Base-by-base conservation (phyloP, 2,113 vertebrate genomes). In the Etia nguti region DNA sequence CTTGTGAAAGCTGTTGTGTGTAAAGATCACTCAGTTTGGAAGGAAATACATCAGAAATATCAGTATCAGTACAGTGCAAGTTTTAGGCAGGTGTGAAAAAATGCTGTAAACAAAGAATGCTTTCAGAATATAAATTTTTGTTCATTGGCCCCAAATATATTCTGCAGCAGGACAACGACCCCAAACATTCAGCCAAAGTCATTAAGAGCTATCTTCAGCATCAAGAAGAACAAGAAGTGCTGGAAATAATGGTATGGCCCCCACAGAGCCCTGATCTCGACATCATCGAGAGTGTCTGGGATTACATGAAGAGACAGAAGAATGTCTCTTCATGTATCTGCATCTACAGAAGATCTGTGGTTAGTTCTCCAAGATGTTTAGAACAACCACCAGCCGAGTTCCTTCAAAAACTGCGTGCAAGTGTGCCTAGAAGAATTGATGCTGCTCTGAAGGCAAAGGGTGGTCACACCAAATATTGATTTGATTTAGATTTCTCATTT, bases 191-290 rank as follows among this genome's bases (percentile, higher is more conserved):
- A 65, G 60, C 60, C 0, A 65, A 38, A 65, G 60, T 65, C 31
- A n/a, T 38, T 65, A 65, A 65, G 31, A 65, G 12, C 0, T 0
- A 65, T 12, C 60, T 65, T 65, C 60, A 65, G 60, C 18, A 0
- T 65, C 18, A 65, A 65, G 60, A 65, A n/a, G 60, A 65, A 38
- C 31, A 65, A 38, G 60, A 38, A n/a, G 10, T 65, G 31, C 60
- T 65, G 60, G 6, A 65, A n/a, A 36, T 65, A 20, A 65, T 38
- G 60, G 60, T 65, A 65, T 65, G 60, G 10, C 60, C 18, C 60
- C 60, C 12, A 12, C 60, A 38, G 20, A 38, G 34, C 60, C 60
- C 60, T 65, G 34, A 65, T 38, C 34, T 65, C 60, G 38, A 38
- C 60, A 8, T 0, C 60, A 13, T 38, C 0, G 10, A 13, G 10